These are phyloP conservation scores for Sitta carolinensis DNA, from an alignment of 2,797 vertebrate genomes.

Conservation along the genomic window DNA sequence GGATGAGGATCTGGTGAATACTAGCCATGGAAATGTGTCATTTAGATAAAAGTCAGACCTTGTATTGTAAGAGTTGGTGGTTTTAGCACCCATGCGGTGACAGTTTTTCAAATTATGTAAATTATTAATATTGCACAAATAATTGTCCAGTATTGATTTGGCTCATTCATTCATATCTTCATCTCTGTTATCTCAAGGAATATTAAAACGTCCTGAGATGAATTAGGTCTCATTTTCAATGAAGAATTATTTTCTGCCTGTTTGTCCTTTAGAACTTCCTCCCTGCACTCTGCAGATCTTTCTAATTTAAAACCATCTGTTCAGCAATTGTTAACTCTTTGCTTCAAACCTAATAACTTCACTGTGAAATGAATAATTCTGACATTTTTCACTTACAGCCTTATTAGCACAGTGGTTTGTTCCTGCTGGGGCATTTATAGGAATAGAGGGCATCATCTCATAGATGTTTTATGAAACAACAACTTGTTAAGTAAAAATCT, in stretches of 20 bases:
- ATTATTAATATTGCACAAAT: not conserved
- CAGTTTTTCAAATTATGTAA: not conserved
- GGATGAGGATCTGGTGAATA: not conserved
- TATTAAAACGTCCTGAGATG: not conserved
- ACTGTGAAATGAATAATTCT: not conserved
- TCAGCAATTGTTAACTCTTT: conserved; percentile 18
- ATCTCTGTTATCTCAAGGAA: not conserved
- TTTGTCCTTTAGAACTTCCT: not conserved
- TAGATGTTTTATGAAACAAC: not conserved
- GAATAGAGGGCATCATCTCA: not conserved
- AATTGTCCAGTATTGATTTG: not conserved
- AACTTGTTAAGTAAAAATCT: conserved; percentile 41
- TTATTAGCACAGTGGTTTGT: not conserved
- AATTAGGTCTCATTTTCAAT: not conserved
- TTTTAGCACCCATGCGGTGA: not conserved
- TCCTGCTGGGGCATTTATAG: not conserved
- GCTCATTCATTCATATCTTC: not conserved
- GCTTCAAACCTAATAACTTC: not conserved
- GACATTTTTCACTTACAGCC: not conserved
- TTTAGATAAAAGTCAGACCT: not conserved
- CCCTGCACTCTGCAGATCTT: not conserved
- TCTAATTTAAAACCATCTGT: conserved; percentile 35
- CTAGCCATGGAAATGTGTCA: not conserved
- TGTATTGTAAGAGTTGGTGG: not conserved
- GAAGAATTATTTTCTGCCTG: conserved; percentile 6